Base-by-base conservation (phyloP, 2,888 invertebrate species). In the Brenthis ino region DNA sequence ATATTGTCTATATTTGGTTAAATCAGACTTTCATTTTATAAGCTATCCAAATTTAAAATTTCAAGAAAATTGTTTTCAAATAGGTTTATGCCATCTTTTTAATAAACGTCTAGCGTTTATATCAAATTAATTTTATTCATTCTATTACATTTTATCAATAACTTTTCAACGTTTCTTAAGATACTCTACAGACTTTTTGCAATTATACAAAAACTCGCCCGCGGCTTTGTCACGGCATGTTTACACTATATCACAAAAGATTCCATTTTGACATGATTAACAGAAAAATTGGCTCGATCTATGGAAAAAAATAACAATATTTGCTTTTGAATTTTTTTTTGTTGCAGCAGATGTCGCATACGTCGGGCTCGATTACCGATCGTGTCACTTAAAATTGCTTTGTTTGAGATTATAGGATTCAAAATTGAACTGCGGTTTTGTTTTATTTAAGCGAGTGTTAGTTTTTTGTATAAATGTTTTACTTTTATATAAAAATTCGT, bases 201-300 rank as follows among this genome's bases (percentile, higher is more conserved):
- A 83, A 28, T 82, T 81, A 61, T n/a, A 72, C 61, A 71, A 73
- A 68, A 65, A 69, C 61, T 48, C 51, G 65, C 69, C 75, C 71
- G 72, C 74, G 76, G 82, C 88, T 86, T 85, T 89, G 78, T 78
- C 74, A 65, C 82, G 77, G 80, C 86, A 85, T 89, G 88, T 89
- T 89, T 89, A 89, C 87, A 85, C 79, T 81, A 79, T 82, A 82
- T 83, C 82, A 83, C 85, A 84, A 83, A 82, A 79, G 76, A 80
- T 82, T 72, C 76, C 84, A 82, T 88, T 88, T 88, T 88, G 88
- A 89, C 89, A 85, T 86, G 87, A 89, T 88, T 88, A 88, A 89
- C 85, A 87, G 85, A 86, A 85, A 89, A 89, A 87, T 89, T 89
- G 86, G 82, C 81, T 77, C 77, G 82, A 82, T 82, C 78, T 81